These are phyloP conservation scores for Diadophis punctatus DNA, from an alignment of 2,113 vertebrate species.

Conservation along the genomic window DNA sequence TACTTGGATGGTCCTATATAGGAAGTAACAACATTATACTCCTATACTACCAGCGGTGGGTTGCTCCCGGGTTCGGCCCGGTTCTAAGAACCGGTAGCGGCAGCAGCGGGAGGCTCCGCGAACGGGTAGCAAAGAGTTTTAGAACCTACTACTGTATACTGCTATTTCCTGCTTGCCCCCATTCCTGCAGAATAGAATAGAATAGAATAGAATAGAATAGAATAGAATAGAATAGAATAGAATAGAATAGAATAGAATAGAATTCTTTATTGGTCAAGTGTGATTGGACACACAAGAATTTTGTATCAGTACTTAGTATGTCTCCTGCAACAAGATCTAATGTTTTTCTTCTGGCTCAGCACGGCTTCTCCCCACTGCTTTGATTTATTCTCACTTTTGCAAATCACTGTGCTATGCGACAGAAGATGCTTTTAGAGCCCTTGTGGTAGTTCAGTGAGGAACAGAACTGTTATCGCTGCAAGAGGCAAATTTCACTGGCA, in stretches of 20 bases:
- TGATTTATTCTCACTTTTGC: slow-evolving; percentile 74
- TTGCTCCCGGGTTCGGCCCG: too few relatives aligned
- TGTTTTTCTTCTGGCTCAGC: slow-evolving; percentile 73
- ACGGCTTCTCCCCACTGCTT: slow-evolving; percentile 64
- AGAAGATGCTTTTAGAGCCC: slow-evolving; percentile 62
- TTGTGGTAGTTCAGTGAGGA: slow-evolving; percentile 65
- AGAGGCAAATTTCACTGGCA: slow-evolving; percentile 59
- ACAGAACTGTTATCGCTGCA: slow-evolving; percentile 57
- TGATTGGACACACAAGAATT: too few relatives aligned
- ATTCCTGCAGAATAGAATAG: slow-evolving; percentile 3
- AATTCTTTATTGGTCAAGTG: too few relatives aligned
- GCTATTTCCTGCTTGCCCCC: neutral
- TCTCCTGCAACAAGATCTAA: slow-evolving; percentile 68
- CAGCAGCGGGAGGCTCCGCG: too few relatives aligned
- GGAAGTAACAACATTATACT: slow-evolving; percentile 61
- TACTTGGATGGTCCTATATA: slow-evolving; percentile 65
- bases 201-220: too few relatives aligned
- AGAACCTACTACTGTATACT: neutral
- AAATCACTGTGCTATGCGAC: slow-evolving; percentile 69
- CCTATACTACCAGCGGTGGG: neutral
- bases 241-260: too few relatives aligned
- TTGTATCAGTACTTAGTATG: slow-evolving; percentile 47
- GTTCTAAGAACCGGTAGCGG: too few relatives aligned
- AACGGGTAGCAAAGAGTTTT: too few relatives aligned
- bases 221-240: too few relatives aligned